Base-by-base conservation (phyloP, 2,888 invertebrate genomes). In the Drosophila pegasa region DNA sequence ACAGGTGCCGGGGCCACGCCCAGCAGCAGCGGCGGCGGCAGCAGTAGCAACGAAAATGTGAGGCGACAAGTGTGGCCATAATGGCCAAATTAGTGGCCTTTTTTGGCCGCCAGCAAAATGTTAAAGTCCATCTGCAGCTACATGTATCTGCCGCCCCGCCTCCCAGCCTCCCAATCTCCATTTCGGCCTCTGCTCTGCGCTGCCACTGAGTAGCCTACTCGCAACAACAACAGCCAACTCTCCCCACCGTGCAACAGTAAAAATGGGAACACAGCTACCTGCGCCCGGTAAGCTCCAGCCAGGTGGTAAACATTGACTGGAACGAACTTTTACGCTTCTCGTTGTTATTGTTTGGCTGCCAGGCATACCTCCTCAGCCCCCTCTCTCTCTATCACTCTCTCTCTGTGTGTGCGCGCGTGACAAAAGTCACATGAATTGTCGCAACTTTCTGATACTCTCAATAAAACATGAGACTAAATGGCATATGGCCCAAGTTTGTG, bases 61-160 rank as follows among this genome's bases (percentile, higher is more conserved):
- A 37, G 40, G 38, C 64, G 54, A 66, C 69, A 75, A 61, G 54
- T 45, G 64, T 63, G 66, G 55, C 65, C 75, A 62, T 80, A 84
- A 87, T 84, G 80, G 67, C 69, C 84, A 81, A 81, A 84, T 87
- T 87, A 81, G 87, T 80, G 81, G 78, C 63, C 54, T 59, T 67
- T 66, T 75, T 65, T 55, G 41, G 61, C 76, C 65, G 41, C 50
- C 51, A 58, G 65, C 71, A 22, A 35, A 50, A 50, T 66, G 54
- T 58, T 65, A 47, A 47, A 25, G 56, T 59, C 56, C 38, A 38
- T 37, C 37, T 52, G 35, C 50, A 54, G 25, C 38, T 54, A 27
- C 54, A 16, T 40, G 33, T 33, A 51, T 29, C 20, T 38, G 5
- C 1, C n/a, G n/a, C 14, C 45, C 33, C 33, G 18, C 16, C 33